Evolutionary conservation across 2,797 vertebrate species (phyloP).

Genomic region (Melanotaenia parkinsoni): DNA sequence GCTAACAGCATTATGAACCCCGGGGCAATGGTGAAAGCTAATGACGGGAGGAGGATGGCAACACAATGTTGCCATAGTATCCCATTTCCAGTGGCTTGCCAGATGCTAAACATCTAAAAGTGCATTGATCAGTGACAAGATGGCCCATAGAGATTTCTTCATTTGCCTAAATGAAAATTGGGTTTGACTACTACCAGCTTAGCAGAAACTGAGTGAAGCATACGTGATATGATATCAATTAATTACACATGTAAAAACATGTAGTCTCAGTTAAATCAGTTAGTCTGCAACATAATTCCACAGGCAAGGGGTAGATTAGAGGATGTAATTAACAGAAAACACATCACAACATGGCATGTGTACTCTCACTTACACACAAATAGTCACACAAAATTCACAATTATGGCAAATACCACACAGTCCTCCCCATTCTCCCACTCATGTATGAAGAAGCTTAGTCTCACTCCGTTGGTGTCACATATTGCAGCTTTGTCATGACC

Average conservation of each 20-base stretch:
- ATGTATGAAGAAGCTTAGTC: background rate
- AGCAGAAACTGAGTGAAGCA: constrained; percentile 83
- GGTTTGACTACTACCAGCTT: constrained; percentile 74
- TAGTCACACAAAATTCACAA: background rate
- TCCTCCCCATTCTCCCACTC: background rate
- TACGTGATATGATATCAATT: constrained; percentile 94
- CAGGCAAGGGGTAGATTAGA: constrained; percentile 91
- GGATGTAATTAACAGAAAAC: constrained; percentile 94
- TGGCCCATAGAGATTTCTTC: constrained; percentile 85
- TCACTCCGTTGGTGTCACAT: too few species aligned
- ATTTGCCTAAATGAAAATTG: constrained; percentile 77
- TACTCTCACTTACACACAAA: constrained; percentile 61
- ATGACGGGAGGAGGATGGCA: constrained; percentile 96
- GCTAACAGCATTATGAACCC: constrained; percentile 87
- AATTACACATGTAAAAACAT: constrained; percentile 94
- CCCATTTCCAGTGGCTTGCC: constrained; percentile 97
- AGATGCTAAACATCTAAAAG: constrained; percentile 96
- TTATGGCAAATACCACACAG: background rate
- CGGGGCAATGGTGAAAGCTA: constrained; percentile 86
- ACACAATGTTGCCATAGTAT: constrained; percentile 93
- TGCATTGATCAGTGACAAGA: constrained; percentile 97
- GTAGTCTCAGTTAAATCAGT: constrained; percentile 91
- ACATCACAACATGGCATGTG: constrained; percentile 34
- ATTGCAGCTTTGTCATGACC: too few species aligned
- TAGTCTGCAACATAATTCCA: constrained; percentile 91